Evolutionary conservation across 2,797 vertebrate species (phyloP), one percentile per base, ranked within the genome.

Genomic region (Lindbergichthys nudifrons): DNA sequence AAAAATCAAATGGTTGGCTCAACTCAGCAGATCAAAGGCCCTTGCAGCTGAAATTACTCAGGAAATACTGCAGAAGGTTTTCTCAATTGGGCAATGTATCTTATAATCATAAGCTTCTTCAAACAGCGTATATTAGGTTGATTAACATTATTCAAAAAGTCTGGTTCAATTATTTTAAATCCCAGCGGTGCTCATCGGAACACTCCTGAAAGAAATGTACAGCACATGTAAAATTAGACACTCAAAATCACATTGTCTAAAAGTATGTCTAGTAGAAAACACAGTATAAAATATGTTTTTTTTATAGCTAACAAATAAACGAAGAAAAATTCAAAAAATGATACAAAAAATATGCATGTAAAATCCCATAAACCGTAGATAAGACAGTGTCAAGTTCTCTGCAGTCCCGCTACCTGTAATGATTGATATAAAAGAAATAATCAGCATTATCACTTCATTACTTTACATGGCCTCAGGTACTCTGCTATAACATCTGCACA

Each of bases 1-100:
- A 68, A 60, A 58, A 39, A 1, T 53, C 16, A 75, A 75, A 81
- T 16, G 19, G 6, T 21, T 83, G 89, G 89, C 88, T 93, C 89
- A 91, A 80, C 41, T 83, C 58, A 79, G 75, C 73, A 86, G 73
- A 63, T 75, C 19, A 73, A 74, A 81, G 39, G 12, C 47, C 19
- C 26, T 65, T 64, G 13, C 9, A 61, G 21, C 76, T 68, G 1
- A 77, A 53, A 76, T 76, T 3, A 19, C 36, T 12, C 53, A 68
- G 69, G 64, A 62, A 62, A 74, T 48, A 36, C 47, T 71, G 19
- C 41, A 48, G 4, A 30, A 42, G 12, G 10, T 58, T 71, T 68
- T 79, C 11, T 50, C 56, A 80, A 39, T 42, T 32, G 46, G 41
- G 18, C 43, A 18, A 3, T 11, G 11, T 43, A 39, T 75, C 26